Base-by-base conservation (phyloP, 1,140 invertebrate species). In the Himalopsyche phryganea region DNA sequence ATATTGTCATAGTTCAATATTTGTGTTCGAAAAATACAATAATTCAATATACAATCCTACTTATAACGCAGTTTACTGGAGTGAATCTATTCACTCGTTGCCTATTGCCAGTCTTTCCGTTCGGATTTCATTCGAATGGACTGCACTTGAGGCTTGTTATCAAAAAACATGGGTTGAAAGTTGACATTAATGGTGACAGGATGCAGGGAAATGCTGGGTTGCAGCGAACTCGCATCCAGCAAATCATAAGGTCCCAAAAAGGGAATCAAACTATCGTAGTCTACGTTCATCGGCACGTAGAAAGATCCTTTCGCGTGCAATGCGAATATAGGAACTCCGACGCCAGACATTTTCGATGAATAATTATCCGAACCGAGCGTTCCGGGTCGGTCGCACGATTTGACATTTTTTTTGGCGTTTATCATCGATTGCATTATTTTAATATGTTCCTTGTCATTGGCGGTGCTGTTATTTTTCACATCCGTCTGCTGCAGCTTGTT, bases 151-250 rank as follows among this genome's bases (percentile, higher is more conserved):
- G 40, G 40, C 46, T 59, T 59, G 17, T 53, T 60, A 40, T 35
- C 48, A n/a, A 48, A 48, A 17, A 32, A 50, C 28, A 46, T 23
- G 72, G 54, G 72, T 56, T 73, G 70, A 66, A 94, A 94, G 71
- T 92, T 92, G 1, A 95, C 92, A 66, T 89, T 91, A 58, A 95
- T 94, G 14, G 90, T 92, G 47, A 96, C 88, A 1, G 93, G 93
- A 78, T 96, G 93, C 13, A 95, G 79, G 6, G 91, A 82, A 4
- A 83, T 79, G 7, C 85, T 78, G 1, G 83, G 78, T 0, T 81
- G 76, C 49, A 77, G 77, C 19, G 81, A 79, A 48, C 78, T 72
- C 23, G 79, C 76, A 55, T 82, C 80, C 23, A 81, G 65, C 33
- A 82, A 69, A 71, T 83, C 80, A 60, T 79, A 78, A 2, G 79